These are phyloP conservation scores for Sinodicranocentrus sp. DNA, from an alignment of 2,888 invertebrate species.

Conservation along the genomic window DNA sequence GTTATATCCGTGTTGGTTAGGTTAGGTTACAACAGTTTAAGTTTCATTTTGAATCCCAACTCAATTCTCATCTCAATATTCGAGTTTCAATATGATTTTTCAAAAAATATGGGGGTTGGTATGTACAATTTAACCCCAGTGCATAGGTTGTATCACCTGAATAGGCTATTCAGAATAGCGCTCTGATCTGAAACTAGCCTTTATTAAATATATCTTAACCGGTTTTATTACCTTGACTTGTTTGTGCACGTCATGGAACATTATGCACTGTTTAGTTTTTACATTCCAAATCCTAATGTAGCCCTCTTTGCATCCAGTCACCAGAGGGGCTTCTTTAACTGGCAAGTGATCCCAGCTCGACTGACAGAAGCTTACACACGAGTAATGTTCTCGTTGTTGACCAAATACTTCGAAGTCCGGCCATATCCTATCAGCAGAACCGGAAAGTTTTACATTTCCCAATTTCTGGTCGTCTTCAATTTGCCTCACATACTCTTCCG, in stretches of 20 bases:
- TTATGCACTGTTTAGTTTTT: conserved; percentile 49
- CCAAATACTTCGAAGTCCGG: conserved; percentile 68
- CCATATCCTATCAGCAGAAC: conserved; percentile 48
- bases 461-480: not conserved
- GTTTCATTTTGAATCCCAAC: too few species aligned
- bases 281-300: conserved; percentile 73
- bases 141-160: too few species aligned
- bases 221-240: conserved; percentile 4
- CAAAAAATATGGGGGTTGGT: too few species aligned
- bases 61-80: too few species aligned
- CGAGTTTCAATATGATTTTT: too few species aligned
- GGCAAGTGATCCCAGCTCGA: conserved; percentile 60
- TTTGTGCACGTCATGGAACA: conserved; percentile 69
- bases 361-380: conserved; percentile 70
- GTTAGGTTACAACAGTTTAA: too few species aligned
- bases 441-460: not conserved
- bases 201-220: too few species aligned
- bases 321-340: conserved; percentile 65
- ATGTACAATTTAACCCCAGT: too few species aligned
- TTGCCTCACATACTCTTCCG: not conserved
- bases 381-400: conserved; percentile 62
- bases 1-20: too few species aligned
- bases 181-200: too few species aligned
- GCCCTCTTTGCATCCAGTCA: conserved; percentile 72
- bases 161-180: too few species aligned